phyloP scores from a whole-genome alignment of 2,888 invertebrate species.

The Spodoptera picta region DNA sequence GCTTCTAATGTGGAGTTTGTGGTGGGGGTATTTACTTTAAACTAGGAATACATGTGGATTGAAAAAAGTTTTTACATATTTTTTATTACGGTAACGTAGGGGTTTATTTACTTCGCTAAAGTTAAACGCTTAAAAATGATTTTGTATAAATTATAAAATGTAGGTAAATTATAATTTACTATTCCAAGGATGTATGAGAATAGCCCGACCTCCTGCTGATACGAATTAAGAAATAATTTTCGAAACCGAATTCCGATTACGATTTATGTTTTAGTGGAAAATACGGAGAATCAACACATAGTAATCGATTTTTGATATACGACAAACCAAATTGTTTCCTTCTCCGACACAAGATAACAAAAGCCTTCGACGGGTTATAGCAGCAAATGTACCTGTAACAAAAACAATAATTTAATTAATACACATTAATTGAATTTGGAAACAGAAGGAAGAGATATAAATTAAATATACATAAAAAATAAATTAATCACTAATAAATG shows the following conservation, averaged over 20 bases:
- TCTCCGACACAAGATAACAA: too few species aligned
- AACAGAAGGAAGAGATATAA: not conserved
- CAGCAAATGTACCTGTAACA: slow-evolving; percentile 41
- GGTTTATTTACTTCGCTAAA: too few species aligned
- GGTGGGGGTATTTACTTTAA: slow-evolving; percentile 12
- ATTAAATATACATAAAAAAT: not conserved
- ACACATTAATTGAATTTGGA: not conserved
- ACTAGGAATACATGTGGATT: not conserved
- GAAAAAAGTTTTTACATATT: too few species aligned
- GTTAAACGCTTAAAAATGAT: not conserved
- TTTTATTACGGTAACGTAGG: too few species aligned
- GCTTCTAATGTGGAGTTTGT: slow-evolving; percentile 10
- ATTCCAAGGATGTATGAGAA: slow-evolving; percentile 37
- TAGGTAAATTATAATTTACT: slow-evolving; percentile 22
- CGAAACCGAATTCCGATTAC: slow-evolving; percentile 5
- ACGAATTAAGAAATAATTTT: slow-evolving; percentile 28
- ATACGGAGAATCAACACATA: not conserved
- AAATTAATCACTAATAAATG: too few species aligned
- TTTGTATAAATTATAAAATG: slow-evolving; percentile 10
- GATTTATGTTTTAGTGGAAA: not conserved
- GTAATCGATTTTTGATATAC: not conserved
- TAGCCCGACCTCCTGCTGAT: slow-evolving; percentile 25
- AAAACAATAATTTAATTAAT: slow-evolving; percentile 14
- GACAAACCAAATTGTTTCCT: not conserved
- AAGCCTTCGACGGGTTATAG: not conserved